These are phyloP conservation scores for Acropora tenuis DNA, from an alignment of 64 coral and sea anemone species.

Conservation along the genomic window DNA sequence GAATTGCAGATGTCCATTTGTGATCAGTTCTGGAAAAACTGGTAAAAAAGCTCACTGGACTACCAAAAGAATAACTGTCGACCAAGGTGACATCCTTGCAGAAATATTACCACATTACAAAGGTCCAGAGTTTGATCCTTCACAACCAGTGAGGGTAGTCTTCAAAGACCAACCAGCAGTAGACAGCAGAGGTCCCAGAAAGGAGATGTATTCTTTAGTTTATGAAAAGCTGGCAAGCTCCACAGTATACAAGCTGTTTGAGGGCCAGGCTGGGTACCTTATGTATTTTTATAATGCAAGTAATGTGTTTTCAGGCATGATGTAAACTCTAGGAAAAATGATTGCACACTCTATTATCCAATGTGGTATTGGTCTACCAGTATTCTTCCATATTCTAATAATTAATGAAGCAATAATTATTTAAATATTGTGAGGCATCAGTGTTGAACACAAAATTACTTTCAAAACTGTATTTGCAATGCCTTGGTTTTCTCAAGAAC, in stretches of 20 bases:
- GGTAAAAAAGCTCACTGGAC: conserved; percentile 4
- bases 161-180: conserved; percentile 50
- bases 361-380: conserved; percentile 17
- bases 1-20: conserved; percentile 1
- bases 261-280: conserved; percentile 1
- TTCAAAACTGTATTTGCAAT: too few relatives aligned
- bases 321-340: conserved; percentile 27
- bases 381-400: not conserved
- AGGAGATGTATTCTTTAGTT: conserved; percentile 29
- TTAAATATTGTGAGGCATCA: too few relatives aligned
- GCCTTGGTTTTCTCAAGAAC: too few relatives aligned
- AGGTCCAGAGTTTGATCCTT: conserved; percentile 6
- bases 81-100: not conserved
- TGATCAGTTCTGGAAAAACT: conserved; percentile 11
- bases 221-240: conserved; percentile 4
- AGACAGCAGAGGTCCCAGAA: conserved; percentile 35
- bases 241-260: conserved; percentile 35
- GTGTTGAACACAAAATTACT: too few relatives aligned
- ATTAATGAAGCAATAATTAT: too few relatives aligned
- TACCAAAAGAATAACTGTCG: conserved; percentile 23
- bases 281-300: conserved; percentile 3
- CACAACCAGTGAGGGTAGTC: conserved; percentile 18
- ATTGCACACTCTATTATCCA: conserved; percentile 43
- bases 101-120: conserved; percentile 20
- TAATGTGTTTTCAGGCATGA: not conserved